phyloP scores from a whole-genome alignment of 1,140 invertebrate species.

The Drosophila varians region DNA sequence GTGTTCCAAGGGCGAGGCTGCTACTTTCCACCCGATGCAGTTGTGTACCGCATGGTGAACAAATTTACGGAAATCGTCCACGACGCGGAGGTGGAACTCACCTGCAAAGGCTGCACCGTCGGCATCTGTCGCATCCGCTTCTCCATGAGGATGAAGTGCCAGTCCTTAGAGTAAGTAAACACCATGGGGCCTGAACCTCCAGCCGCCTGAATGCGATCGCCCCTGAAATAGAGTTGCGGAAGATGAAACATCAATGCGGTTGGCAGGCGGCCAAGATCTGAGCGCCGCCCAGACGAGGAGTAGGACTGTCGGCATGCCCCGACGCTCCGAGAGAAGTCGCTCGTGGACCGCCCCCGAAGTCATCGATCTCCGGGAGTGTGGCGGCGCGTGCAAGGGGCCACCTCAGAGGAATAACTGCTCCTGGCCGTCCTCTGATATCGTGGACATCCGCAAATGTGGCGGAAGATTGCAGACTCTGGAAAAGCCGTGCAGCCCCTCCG shows the following conservation, averaged over 20 bases:
- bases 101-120: slow-evolving; percentile 62
- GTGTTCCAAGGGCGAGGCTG: slow-evolving; percentile 42
- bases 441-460: not conserved
- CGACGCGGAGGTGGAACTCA: slow-evolving; percentile 57
- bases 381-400: not conserved
- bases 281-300: not conserved
- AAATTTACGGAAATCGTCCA: slow-evolving; percentile 23
- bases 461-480: not conserved
- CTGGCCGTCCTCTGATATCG: not conserved
- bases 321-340: not conserved
- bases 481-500: not conserved
- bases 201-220: slow-evolving; percentile 45
- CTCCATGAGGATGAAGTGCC: slow-evolving; percentile 51
- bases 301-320: not conserved
- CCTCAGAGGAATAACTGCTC: not conserved
- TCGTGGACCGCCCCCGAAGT: not conserved
- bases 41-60: slow-evolving; percentile 34
- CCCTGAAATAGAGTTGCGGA: slow-evolving; percentile 64
- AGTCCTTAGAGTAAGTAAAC: slow-evolving; percentile 59
- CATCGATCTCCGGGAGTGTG: not conserved
- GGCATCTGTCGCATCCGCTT: slow-evolving; percentile 50
- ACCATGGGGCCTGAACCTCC: slow-evolving; percentile 42
- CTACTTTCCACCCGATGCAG: slow-evolving; percentile 38
- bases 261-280: not conserved
- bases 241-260: not conserved